Evolutionary conservation across 2,113 vertebrate genomes (phyloP).

Genomic region (Pseudorasbora parva): DNA sequence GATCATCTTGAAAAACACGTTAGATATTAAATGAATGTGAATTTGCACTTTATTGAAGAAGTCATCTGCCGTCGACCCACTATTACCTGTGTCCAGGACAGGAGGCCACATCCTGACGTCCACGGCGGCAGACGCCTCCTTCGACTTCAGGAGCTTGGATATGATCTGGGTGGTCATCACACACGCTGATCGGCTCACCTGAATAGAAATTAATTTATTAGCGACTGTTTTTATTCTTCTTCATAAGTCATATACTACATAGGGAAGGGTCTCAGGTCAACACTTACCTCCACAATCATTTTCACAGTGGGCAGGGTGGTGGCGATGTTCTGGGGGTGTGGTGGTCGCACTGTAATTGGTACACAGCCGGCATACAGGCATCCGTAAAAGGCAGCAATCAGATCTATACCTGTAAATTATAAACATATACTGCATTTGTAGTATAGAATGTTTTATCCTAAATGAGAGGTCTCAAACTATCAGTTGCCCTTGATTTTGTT

Average conservation of each 20-base stretch:
- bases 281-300: slow-evolving; percentile 97
- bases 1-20: slow-evolving; percentile 82
- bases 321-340: slow-evolving; percentile 96
- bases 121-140: slow-evolving; percentile 92
- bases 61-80: background rate
- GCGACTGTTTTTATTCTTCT: background rate
- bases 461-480: background rate
- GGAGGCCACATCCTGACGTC: slow-evolving; percentile 97
- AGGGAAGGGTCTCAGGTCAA: background rate
- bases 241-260: background rate
- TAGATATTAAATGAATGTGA: slow-evolving; percentile 35
- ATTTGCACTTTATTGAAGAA: background rate
- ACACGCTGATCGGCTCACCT: slow-evolving; percentile 97
- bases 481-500: background rate
- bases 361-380: slow-evolving; percentile 97
- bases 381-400: slow-evolving; percentile 95
- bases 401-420: slow-evolving; percentile 86
- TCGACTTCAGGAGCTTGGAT: slow-evolving; percentile 93
- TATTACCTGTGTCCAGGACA: slow-evolving; percentile 92
- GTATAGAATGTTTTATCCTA: background rate
- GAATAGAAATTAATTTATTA: slow-evolving; percentile 15
- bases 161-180: slow-evolving; percentile 96
- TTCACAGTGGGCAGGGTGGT: slow-evolving; percentile 97
- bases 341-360: slow-evolving; percentile 95
- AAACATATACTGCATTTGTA: background rate